Evolutionary conservation across 1,140 invertebrate species (phyloP).

Genomic region (Sycophaga agraensis): DNA sequence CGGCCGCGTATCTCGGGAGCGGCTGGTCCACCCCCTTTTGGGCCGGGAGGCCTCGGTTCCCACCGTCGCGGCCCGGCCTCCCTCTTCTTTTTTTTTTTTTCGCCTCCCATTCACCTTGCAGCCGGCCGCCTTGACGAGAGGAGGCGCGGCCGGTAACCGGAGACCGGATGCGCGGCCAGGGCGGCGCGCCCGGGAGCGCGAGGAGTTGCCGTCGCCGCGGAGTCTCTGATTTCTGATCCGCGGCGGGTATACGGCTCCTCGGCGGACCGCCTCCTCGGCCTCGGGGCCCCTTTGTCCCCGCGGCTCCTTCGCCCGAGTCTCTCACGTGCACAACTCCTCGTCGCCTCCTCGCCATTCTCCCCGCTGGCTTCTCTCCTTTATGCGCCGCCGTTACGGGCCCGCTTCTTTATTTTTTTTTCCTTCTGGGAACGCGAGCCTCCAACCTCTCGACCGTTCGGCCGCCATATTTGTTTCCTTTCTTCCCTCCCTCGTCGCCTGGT

Average conservation of each 20-base stretch:
- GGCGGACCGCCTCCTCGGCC: too few species aligned
- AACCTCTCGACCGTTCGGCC: too few species aligned
- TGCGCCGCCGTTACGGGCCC: too few species aligned
- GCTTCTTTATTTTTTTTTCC: too few species aligned
- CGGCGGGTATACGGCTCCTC: conserved; percentile 23
- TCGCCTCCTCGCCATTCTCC: too few species aligned
- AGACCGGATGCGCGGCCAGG: conserved; percentile 57
- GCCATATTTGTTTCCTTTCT: too few species aligned
- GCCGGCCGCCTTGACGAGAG: conserved; percentile 28
- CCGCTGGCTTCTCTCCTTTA: too few species aligned
- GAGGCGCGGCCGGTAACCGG: conserved; percentile 49
- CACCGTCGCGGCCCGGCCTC: conserved; percentile 16
- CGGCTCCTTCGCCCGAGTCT: neutral
- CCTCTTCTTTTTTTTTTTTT: conserved; percentile 15
- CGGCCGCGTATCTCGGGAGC: too few species aligned
- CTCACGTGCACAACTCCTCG: too few species aligned
- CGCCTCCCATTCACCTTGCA: neutral
- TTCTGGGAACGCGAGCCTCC: too few species aligned
- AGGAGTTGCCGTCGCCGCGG: conserved; percentile 31
- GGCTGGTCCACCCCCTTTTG: too few species aligned
- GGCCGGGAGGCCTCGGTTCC: neutral
- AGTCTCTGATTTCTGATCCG: conserved; percentile 57
- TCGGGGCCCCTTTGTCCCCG: neutral
- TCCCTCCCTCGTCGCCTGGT: too few species aligned
- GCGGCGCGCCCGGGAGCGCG: neutral